These are phyloP conservation scores for Plebejus argus DNA, from an alignment of 2,888 invertebrate species.

Conservation along the genomic window DNA sequence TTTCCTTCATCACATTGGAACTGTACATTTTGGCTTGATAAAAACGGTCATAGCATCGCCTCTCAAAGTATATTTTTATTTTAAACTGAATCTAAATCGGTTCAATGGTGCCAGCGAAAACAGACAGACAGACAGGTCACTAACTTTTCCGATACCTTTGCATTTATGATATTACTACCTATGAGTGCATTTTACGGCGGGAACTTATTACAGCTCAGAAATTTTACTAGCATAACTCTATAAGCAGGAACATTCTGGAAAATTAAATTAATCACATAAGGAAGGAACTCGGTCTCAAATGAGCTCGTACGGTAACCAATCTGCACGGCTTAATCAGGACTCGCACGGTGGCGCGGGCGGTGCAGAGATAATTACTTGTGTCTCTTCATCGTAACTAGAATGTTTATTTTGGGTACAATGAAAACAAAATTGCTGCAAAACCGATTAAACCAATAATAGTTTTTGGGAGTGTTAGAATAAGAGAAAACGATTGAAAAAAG, in stretches of 20 bases:
- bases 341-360: constrained; percentile 46
- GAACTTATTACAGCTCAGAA: neutral
- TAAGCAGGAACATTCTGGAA: neutral
- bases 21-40: too few relatives aligned
- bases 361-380: neutral
- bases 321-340: constrained; percentile 78
- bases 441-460: too few relatives aligned
- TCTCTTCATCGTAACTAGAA: neutral
- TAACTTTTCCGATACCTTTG: neutral
- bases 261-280: neutral
- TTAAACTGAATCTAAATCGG: too few relatives aligned
- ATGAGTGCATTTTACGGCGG: neutral
- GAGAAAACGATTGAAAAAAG: too few relatives aligned
- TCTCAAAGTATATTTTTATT: too few relatives aligned
- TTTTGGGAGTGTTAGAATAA: too few relatives aligned
- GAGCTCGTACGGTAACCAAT: constrained; percentile 74
- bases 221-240: neutral
- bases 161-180: neutral
- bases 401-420: too few relatives aligned
- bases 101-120: too few relatives aligned
- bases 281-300: constrained; percentile 46
- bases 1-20: too few relatives aligned
- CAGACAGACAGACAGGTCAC: too few relatives aligned
- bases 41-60: too few relatives aligned
- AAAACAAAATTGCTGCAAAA: too few relatives aligned